Evolutionary conservation across 2,113 vertebrate genomes (phyloP).

Genomic region (Thinocorus orbignyianus): DNA sequence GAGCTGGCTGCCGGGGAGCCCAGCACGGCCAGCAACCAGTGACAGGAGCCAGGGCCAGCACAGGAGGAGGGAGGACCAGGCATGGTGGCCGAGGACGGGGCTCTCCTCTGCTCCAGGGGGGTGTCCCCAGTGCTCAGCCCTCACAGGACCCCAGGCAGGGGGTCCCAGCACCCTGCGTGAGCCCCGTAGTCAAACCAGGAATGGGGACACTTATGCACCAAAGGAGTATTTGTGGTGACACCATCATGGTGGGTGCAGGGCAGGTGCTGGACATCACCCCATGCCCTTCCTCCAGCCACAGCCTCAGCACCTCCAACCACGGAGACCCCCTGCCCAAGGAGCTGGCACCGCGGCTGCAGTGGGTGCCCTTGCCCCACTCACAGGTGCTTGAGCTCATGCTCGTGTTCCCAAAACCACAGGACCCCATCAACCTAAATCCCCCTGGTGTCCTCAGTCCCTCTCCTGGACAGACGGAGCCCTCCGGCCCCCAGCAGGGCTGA

Average conservation of each 20-base stretch:
- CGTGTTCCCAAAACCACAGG: rapidly evolving
- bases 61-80: not conserved
- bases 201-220: rapidly evolving
- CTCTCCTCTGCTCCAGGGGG: not conserved
- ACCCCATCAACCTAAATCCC: rapidly evolving
- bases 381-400: not conserved
- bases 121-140: not conserved
- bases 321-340: not conserved
- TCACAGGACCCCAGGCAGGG: not conserved
- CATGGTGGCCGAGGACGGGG: rapidly evolving
- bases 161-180: not conserved
- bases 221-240: not conserved
- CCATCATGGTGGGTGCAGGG: rapidly evolving
- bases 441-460: rapidly evolving
- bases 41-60: not conserved
- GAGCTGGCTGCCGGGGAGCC: constrained; percentile 23
- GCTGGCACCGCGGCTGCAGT: not conserved
- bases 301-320: not conserved
- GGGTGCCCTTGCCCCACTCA: rapidly evolving
- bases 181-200: rapidly evolving
- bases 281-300: rapidly evolving
- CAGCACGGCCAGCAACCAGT: not conserved
- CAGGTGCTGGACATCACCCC: rapidly evolving
- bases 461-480: not conserved
- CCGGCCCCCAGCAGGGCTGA: rapidly evolving